Evolutionary conservation across 2,113 vertebrate genomes (phyloP).

Genomic region (cattle (Bos taurus)): DNA sequence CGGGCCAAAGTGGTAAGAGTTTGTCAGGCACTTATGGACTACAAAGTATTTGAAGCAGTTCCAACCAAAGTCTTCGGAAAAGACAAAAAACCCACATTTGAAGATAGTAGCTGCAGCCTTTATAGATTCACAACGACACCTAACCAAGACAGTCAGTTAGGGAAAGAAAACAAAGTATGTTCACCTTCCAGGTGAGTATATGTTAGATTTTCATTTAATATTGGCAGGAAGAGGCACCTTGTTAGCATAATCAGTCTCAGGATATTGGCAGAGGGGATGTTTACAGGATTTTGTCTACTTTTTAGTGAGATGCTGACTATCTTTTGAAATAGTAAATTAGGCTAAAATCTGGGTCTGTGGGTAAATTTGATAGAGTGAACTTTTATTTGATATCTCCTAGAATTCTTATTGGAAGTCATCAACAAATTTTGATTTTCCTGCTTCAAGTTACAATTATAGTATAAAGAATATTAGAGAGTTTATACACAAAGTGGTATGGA

Average conservation of each 20-base stretch:
- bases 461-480: not conserved
- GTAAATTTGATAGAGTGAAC: not conserved
- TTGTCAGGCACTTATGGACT: conserved; percentile 96
- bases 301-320: not conserved
- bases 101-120: conserved; percentile 94
- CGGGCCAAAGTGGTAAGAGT: conserved; percentile 93
- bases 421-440: conserved; percentile 6
- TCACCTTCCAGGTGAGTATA: conserved; percentile 78
- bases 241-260: not conserved
- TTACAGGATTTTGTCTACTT: not conserved
- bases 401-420: conserved; percentile 18
- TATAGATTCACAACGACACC: conserved; percentile 88
- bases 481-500: not conserved
- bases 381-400: not conserved
- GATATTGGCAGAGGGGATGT: not conserved
- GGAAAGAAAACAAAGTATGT: conserved; percentile 77
- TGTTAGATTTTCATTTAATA: not conserved
- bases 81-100: conserved; percentile 91
- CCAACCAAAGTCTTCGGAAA: conserved; percentile 91
- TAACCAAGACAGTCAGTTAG: conserved; percentile 73
- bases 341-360: not conserved
- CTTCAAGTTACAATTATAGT: not conserved
- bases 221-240: not conserved
- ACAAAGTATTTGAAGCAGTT: conserved; percentile 94
- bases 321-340: not conserved